A percentile compares a stretch with the other conserved stretches of the same genome.
Evolutionary conservation across 1,140 invertebrate species (phyloP).

Genomic region (Caerostris darwini): DNA sequence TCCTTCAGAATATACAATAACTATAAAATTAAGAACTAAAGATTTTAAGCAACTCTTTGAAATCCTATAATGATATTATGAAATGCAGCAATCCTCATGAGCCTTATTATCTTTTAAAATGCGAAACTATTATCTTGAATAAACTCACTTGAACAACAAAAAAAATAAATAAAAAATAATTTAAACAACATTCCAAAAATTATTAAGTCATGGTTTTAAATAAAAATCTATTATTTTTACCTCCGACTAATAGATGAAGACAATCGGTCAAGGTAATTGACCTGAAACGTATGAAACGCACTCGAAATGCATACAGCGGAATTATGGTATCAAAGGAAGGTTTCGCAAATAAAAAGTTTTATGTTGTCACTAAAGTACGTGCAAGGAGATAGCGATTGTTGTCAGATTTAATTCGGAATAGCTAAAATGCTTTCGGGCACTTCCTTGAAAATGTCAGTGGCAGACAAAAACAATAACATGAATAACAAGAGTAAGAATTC

Average conservation of each 20-base stretch:
- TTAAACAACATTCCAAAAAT: too few relatives aligned
- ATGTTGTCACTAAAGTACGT: neutral
- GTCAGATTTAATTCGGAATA: neutral
- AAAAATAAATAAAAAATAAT: too few relatives aligned
- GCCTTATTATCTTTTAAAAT: too few relatives aligned
- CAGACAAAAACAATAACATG: neutral
- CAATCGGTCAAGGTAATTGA: constrained; percentile 40
- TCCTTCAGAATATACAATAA: too few relatives aligned
- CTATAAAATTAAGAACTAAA: too few relatives aligned
- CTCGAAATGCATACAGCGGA: neutral
- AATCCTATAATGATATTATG: too few relatives aligned
- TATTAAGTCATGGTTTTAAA: neutral
- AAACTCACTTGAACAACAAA: too few relatives aligned
- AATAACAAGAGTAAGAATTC: neutral
- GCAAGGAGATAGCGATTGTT: too few relatives aligned
- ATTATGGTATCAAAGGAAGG: neutral
- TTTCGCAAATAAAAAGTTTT: neutral
- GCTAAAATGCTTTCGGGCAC: neutral
- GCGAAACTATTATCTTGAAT: too few relatives aligned
- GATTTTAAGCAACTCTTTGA: too few relatives aligned
- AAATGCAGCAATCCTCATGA: too few relatives aligned
- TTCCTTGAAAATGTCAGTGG: neutral
- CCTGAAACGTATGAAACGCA: neutral
- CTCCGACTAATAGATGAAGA: neutral
- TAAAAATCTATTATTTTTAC: neutral